Evolutionary conservation across 2,113 vertebrate genomes (phyloP).

Genomic region (Syngnathus scovelli): DNA sequence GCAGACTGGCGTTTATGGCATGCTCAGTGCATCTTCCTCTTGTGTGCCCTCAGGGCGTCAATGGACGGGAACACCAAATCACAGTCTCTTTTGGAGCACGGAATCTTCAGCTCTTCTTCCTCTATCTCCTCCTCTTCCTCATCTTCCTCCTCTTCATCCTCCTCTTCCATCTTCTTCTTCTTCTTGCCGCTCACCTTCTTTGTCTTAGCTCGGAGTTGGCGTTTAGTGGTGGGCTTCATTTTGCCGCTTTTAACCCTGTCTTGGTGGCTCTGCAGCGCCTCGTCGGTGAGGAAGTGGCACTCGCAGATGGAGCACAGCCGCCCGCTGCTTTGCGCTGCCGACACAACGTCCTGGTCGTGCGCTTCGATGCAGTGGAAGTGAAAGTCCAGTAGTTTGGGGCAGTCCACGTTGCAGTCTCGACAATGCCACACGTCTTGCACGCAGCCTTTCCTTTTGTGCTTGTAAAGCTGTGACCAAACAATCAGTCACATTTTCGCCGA

Average conservation of each 20-base stretch:
- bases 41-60: conserved; percentile 62
- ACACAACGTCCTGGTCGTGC: conserved; percentile 41
- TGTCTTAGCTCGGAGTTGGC: conserved; percentile 47
- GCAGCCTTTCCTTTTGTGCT: conserved; percentile 67
- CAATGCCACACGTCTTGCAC: conserved; percentile 58
- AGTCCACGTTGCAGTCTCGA: conserved; percentile 61
- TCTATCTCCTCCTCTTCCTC: conserved; percentile 6
- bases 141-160: conserved; percentile 3
- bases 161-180: conserved; percentile 7
- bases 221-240: conserved; percentile 28
- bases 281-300: conserved; percentile 55
- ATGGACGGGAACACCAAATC: conserved; percentile 59
- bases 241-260: conserved; percentile 40
- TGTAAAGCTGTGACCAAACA: conserved; percentile 56
- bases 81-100: conserved; percentile 62
- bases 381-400: conserved; percentile 55
- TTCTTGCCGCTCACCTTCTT: conserved; percentile 32
- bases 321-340: conserved; percentile 42
- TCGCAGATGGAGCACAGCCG: conserved; percentile 67
- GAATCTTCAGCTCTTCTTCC: conserved; percentile 50
- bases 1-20: neutral
- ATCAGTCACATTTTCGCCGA: neutral
- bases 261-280: conserved; percentile 67
- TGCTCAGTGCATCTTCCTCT: conserved; percentile 34
- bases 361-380: conserved; percentile 57